Conservation (phyloP, 1,140 invertebrate species). For the Thaumetopoea pityocampa region DNA sequence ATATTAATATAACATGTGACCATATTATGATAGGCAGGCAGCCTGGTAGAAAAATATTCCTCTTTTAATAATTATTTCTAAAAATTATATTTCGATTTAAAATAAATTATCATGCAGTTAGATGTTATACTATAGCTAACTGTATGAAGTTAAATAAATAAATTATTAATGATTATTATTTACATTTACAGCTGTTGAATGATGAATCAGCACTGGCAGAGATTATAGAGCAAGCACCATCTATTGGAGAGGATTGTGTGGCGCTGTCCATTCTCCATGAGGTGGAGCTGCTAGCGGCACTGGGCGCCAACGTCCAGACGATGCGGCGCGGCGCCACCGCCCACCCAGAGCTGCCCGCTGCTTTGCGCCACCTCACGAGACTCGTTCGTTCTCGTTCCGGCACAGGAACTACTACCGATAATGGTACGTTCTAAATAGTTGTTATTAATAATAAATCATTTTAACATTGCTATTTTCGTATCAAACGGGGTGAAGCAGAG, state of each 20-base stretch:
- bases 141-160: no score
- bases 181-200: constrained; percentile 47
- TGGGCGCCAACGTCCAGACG: constrained; percentile 58
- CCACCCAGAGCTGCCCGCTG: constrained; percentile 52
- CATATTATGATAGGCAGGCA: no score
- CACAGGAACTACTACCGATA: constrained; percentile 34
- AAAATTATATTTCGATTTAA: background rate
- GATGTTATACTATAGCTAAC: no score
- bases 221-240: constrained; percentile 55
- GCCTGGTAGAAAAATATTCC: no score
- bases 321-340: constrained; percentile 59
- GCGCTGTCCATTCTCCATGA: constrained; percentile 61
- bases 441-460: no score
- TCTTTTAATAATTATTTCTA: background rate
- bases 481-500: no score
- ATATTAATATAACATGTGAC: no score
- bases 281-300: constrained; percentile 57
- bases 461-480: no score
- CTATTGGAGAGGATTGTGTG: constrained; percentile 55
- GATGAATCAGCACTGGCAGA: constrained; percentile 60
- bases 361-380: constrained; percentile 43
- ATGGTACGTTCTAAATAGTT: constrained; percentile 36
- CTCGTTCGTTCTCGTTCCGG: constrained; percentile 41
- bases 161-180: no score
- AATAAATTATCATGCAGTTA: no score